Percentiles rank a stretch among this genome's conserved stretches.
Conservation (phyloP, 2,113 vertebrate genomes). For the Panthera uncia region DNA sequence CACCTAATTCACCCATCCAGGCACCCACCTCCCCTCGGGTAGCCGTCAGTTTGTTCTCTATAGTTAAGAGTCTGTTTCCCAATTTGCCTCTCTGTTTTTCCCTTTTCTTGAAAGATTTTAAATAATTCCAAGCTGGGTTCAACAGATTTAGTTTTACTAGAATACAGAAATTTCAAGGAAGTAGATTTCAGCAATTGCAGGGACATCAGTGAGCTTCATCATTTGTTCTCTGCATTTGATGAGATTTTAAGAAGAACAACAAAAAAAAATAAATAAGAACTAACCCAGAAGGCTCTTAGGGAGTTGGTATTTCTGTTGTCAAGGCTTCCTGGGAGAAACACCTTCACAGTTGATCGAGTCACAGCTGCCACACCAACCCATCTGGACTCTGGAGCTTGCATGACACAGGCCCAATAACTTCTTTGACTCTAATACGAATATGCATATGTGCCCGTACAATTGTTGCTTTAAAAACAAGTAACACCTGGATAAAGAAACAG, state of each 20-base stretch:
- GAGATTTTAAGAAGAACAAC: neutral
- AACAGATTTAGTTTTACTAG: conserved; percentile 9
- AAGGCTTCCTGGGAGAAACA: conserved; percentile 55
- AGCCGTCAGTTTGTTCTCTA: neutral
- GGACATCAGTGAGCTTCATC: neutral
- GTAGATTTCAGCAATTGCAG: neutral
- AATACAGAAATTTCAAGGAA: neutral
- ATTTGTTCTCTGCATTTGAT: conserved; percentile 1
- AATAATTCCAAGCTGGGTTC: neutral
- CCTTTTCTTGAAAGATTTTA: neutral
- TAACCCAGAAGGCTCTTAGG: conserved; percentile 47
- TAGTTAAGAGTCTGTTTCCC: neutral
- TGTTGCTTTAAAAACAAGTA: neutral
- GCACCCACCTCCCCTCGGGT: neutral
- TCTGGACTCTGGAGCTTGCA: conserved; percentile 51
- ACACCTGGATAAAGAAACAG: conserved; percentile 62
- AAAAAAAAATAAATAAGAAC: neutral
- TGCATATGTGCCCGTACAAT: conserved; percentile 24
- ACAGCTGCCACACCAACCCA: conserved; percentile 61
- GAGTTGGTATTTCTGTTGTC: conserved; percentile 36
- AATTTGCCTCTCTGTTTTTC: neutral
- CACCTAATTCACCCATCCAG: neutral
- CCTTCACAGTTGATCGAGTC: conserved; percentile 58
- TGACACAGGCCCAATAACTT: conserved; percentile 35
- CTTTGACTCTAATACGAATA: conserved; percentile 48